Conservation (phyloP, 2,888 invertebrate species). For the Hoplodrina blanda region DNA sequence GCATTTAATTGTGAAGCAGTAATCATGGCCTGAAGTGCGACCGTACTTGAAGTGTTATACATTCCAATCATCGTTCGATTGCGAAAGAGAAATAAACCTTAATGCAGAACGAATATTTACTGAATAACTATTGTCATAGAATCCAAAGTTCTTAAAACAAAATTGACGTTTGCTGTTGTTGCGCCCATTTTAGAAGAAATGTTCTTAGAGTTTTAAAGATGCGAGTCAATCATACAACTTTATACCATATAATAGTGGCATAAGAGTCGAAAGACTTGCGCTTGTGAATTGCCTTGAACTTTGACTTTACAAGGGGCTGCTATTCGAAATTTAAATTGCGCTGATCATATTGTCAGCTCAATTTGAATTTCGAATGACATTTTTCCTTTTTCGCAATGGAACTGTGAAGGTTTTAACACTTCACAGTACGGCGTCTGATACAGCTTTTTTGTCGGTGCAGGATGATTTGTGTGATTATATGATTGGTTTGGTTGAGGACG, state of each 20-base stretch:
- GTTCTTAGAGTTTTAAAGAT: no score
- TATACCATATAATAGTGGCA: no score
- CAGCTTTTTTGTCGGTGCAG: constrained; percentile 86
- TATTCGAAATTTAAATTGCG: no score
- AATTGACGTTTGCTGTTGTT: no score
- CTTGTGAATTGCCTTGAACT: neutral
- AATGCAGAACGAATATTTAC: neutral
- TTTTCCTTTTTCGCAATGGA: neutral
- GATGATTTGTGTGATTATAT: constrained; percentile 91
- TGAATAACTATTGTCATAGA: no score
- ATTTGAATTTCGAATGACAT: neutral
- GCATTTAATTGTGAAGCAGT: constrained; percentile 14
- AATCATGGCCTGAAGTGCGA: constrained; percentile 12
- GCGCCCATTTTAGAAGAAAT: no score
- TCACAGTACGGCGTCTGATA: constrained; percentile 62
- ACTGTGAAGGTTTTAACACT: constrained; percentile 10
- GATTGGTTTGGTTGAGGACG: constrained; percentile 91
- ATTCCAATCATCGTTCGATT: neutral
- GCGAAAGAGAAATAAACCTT: neutral
- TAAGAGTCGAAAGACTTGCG: no score
- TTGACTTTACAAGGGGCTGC: no score
- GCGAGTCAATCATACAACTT: no score
- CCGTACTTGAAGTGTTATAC: constrained; percentile 18
- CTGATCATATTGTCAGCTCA: no score
- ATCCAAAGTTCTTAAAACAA: no score